Evolutionary conservation across 2,113 vertebrate genomes (phyloP), one percentile per base, ranked within the genome.

Genomic region (Seriola aureovittata): DNA sequence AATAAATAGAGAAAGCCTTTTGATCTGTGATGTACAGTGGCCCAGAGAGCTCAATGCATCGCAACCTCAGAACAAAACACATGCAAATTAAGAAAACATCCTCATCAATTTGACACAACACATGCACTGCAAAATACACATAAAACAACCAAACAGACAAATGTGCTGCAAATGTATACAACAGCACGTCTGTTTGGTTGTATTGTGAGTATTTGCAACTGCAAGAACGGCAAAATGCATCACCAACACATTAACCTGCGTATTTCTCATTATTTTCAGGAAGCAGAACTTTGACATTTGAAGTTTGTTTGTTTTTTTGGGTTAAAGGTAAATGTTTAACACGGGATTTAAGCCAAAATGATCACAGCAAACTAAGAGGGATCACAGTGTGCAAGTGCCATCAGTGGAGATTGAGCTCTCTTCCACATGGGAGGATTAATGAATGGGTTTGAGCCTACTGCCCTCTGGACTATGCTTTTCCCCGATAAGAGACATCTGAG

Each of bases 401-500:
- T 81, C 60, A 66, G 71, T 63, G 68, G 74, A 78, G 89, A 86
- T 55, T 80, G 87, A 91, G 77, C 65, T 10, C 46, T 69, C 3
- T 58, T 81, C 71, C 82, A 84, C 70, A 78, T 52, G 71, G 60
- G 42, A 63, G 84, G 86, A 89, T 87, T 87, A 91, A 84, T 88
- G 71, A 29, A 54, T 57, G 48, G 59, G 82, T 69, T 80, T 76
- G 84, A 90, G 86, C 74, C 8, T 19, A 42, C 78, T 71, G 55
- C 60, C 78, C 85, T 75, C 75, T 85, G 60, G 75, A 83, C 77
- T 74, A 78, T 81, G 74, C 29, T 88, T 88, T 75, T 60, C 62
- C 48, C 84, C 63, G 90, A 92, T 90, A 91, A 87, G 80, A 92
- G 84, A 86, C 90, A 92, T 91, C 82, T 57, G 81, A 90, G 88